Conservation (phyloP, 2,797 vertebrate species). For the Oreortyx pictus region DNA sequence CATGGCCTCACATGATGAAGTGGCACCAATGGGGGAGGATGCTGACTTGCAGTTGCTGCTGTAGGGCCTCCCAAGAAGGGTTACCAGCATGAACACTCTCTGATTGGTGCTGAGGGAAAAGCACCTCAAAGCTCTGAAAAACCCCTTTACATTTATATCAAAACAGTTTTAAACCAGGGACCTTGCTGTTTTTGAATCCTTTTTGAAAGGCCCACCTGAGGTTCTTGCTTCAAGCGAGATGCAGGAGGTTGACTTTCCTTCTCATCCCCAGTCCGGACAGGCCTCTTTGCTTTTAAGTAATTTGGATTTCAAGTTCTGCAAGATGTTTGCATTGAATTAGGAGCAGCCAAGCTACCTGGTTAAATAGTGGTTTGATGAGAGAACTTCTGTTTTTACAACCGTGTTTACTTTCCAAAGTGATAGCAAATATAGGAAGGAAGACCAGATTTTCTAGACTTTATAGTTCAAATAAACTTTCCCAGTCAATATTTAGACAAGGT, state of each 20-base stretch:
- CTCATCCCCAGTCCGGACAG: not conserved
- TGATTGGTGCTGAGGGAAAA: not conserved
- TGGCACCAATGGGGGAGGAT: conserved; percentile 35
- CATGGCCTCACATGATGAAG: conserved; percentile 61
- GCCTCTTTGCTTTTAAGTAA: not conserved
- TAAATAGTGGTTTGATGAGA: not conserved
- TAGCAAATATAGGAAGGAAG: conserved; percentile 47
- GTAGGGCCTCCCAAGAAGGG: not conserved
- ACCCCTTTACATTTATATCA: not conserved
- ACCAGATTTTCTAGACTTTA: conserved; percentile 30
- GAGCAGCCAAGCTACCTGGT: not conserved
- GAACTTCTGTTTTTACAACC: conserved; percentile 49
- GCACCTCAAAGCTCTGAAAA: not conserved
- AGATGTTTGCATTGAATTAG: not conserved
- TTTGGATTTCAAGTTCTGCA: not conserved
- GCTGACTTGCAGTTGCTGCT: conserved; percentile 39
- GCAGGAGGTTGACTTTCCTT: not conserved
- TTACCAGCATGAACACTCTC: not conserved
- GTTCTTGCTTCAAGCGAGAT: not conserved
- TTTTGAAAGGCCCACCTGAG: not conserved
- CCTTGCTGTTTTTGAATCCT: not conserved
- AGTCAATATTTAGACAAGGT: conserved; percentile 70
- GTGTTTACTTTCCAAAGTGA: conserved; percentile 60
- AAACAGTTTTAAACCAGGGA: not conserved
- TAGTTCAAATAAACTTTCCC: conserved; percentile 63